Percentiles rank a stretch among this genome's conserved stretches.
phyloP scores from a whole-genome alignment of 2,888 invertebrate genomes.

The Leptopilina myrica region DNA sequence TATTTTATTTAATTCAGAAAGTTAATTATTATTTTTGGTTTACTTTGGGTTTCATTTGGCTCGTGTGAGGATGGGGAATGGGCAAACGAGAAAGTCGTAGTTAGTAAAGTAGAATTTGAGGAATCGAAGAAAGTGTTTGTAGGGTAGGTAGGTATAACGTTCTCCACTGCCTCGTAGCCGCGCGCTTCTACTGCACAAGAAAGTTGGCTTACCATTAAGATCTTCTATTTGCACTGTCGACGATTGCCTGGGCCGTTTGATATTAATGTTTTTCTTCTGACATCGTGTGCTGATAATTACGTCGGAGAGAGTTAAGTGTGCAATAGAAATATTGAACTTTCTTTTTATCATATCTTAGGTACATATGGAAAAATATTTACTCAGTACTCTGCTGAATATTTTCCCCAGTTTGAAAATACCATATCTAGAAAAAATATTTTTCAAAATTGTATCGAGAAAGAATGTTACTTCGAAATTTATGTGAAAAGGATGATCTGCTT shows the following conservation, averaged over 20 bases:
- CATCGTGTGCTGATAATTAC: constrained; percentile 70
- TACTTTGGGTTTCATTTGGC: background rate
- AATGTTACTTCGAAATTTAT: too few relatives aligned
- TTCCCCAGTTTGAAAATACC: too few relatives aligned
- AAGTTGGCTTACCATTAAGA: constrained; percentile 72
- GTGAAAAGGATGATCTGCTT: too few relatives aligned
- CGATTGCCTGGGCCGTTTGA: constrained; percentile 67
- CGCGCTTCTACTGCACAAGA: constrained; percentile 53
- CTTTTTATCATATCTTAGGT: background rate
- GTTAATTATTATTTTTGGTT: background rate
- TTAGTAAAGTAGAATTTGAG: constrained; percentile 33
- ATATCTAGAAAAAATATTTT: too few relatives aligned
- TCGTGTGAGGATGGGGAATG: background rate
- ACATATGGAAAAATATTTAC: background rate
- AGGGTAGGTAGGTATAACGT: constrained; percentile 15
- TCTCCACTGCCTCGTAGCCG: too few relatives aligned
- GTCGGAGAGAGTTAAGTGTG: constrained; percentile 26
- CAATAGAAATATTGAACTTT: constrained; percentile 12
- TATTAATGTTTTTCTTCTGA: constrained; percentile 75
- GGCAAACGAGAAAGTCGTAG: background rate
- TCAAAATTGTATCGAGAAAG: too few relatives aligned
- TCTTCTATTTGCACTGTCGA: constrained; percentile 70
- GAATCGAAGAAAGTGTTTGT: constrained; percentile 29
- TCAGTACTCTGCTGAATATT: too few relatives aligned
- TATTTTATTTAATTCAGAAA: background rate